These are phyloP conservation scores for Popillia japonica DNA, from an alignment of 1,140 invertebrate genomes.

Conservation along the genomic window DNA sequence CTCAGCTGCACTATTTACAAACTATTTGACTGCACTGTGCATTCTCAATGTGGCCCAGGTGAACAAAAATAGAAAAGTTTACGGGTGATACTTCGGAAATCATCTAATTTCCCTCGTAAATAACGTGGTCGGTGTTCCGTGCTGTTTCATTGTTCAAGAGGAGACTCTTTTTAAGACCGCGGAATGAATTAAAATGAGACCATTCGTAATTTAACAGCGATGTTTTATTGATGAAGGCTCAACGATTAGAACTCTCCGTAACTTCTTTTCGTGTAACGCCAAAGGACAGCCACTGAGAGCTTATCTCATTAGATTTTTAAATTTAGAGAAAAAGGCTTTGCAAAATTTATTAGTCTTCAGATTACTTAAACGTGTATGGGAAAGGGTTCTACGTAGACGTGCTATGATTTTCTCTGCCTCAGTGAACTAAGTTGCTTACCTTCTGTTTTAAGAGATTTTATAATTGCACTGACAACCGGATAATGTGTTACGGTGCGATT, in stretches of 20 bases:
- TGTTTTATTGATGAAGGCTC: conserved; percentile 45
- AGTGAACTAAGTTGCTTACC: conserved; percentile 34
- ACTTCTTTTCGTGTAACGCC: conserved; percentile 7
- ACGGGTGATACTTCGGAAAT: conserved; percentile 40
- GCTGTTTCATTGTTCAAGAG: conserved; percentile 39
- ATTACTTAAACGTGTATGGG: conserved; percentile 13
- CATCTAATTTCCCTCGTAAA: conserved; percentile 46
- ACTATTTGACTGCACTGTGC: no score
- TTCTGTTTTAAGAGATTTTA: conserved; percentile 15
- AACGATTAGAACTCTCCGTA: conserved; percentile 42
- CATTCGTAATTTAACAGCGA: conserved; percentile 42
- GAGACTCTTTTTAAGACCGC: conserved; percentile 42
- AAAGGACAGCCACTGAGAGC: conserved; percentile 36
- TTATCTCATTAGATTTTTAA: conserved; percentile 42
- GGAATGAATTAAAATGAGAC: conserved; percentile 44
- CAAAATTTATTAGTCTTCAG: conserved; percentile 33
- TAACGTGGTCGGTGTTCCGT: conserved; percentile 43
- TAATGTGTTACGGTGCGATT: conserved; percentile 28
- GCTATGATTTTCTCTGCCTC: not conserved
- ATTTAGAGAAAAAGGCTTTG: conserved; percentile 27
- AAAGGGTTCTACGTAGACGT: not conserved
- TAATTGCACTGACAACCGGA: conserved; percentile 37
- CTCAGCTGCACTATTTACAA: no score
- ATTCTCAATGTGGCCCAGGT: not conserved
- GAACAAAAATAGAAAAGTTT: not conserved